Evolutionary conservation across 1,140 invertebrate genomes (phyloP).

Genomic region (Penaeus japonicus): DNA sequence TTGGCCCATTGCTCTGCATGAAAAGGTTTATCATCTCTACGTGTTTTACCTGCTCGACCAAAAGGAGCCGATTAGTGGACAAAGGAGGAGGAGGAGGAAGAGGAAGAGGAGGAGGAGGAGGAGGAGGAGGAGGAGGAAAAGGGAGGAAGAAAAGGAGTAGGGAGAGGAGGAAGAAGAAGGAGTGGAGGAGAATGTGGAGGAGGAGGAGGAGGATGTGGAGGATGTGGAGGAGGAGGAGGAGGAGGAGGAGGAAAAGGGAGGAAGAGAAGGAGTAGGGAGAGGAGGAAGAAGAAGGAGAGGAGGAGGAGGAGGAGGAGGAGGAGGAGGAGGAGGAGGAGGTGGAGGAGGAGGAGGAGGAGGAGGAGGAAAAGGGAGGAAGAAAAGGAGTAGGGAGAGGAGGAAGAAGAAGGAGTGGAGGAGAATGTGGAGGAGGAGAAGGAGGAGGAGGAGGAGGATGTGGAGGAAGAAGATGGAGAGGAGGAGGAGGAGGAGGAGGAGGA

Average conservation of each 20-base stretch:
- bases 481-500: not conserved
- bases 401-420: not conserved
- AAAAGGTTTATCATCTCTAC: too few relatives aligned
- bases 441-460: not conserved
- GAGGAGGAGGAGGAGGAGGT: not conserved
- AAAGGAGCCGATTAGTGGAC: too few relatives aligned
- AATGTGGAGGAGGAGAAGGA: not conserved
- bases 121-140: too few relatives aligned
- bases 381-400: not conserved
- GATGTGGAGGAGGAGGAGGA: not conserved
- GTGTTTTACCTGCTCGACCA: too few relatives aligned
- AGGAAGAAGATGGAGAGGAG: not conserved
- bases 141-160: too few relatives aligned
- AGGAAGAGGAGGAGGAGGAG: too few relatives aligned
- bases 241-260: not conserved
- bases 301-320: not conserved
- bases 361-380: not conserved
- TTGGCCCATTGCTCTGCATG: too few relatives aligned
- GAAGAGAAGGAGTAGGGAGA: not conserved
- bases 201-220: not conserved
- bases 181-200: not conserved
- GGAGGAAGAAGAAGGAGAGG: not conserved
- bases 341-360: not conserved
- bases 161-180: too few relatives aligned
- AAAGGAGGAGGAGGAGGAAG: too few relatives aligned